Evolutionary conservation across 1,140 invertebrate species (phyloP).

Genomic region (Nephila pilipes): DNA sequence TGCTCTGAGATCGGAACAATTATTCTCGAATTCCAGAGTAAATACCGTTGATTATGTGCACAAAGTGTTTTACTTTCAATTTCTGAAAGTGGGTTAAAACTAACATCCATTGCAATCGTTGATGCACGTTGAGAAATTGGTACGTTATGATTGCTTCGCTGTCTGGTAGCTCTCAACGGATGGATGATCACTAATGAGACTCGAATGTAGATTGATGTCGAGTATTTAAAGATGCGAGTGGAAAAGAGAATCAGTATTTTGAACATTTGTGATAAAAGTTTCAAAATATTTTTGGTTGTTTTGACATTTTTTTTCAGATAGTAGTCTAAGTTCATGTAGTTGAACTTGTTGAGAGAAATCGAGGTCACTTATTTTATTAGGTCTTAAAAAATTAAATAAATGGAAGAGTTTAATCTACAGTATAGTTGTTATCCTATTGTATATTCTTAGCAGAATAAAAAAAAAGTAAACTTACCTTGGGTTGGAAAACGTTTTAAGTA

Average conservation of each 20-base stretch:
- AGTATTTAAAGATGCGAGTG: background rate
- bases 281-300: too few species aligned
- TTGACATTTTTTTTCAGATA: too few species aligned
- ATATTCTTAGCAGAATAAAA: too few species aligned
- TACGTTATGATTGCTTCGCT: background rate
- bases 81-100: conserved; percentile 17
- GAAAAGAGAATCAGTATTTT: background rate
- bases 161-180: background rate
- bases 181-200: background rate
- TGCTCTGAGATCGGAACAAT: background rate
- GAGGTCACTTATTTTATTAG: too few species aligned
- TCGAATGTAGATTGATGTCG: background rate
- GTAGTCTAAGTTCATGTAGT: too few species aligned
- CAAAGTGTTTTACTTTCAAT: conserved; percentile 21
- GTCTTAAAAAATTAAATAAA: too few species aligned
- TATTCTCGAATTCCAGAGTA: background rate
- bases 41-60: background rate
- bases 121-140: background rate
- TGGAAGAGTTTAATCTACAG: too few species aligned
- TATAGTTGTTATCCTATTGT: too few species aligned
- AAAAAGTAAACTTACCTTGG: too few species aligned
- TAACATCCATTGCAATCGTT: background rate
- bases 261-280: too few species aligned
- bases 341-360: too few species aligned
- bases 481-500: too few species aligned